Conservation (phyloP, 2,113 vertebrate species). For the Malurus melanocephalus region DNA sequence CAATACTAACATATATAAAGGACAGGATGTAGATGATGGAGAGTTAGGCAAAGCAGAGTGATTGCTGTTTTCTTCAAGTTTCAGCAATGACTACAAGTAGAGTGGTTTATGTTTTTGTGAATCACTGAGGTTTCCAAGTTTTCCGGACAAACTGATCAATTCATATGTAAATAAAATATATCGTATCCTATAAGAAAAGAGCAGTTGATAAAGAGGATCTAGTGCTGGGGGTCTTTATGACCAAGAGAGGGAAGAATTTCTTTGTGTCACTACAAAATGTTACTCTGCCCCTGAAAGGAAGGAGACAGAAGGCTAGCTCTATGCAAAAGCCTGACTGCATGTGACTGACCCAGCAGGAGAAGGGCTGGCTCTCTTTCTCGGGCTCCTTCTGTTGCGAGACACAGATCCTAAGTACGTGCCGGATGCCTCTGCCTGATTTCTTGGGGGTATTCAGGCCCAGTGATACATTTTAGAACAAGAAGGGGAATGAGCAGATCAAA, state of each 20-base stretch:
- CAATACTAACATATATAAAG: background rate
- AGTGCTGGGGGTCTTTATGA: constrained; percentile 62
- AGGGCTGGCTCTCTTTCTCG: constrained; percentile 53
- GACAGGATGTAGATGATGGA: background rate
- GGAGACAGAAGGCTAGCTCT: constrained; percentile 71
- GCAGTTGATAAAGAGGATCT: constrained; percentile 68
- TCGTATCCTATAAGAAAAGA: constrained; percentile 67
- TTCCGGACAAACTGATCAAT: constrained; percentile 33
- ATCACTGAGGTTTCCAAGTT: constrained; percentile 11
- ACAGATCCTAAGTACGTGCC: constrained; percentile 18
- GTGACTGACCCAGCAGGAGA: constrained; percentile 66
- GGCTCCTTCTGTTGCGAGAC: constrained; percentile 52
- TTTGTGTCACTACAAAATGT: constrained; percentile 74
- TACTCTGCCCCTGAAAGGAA: constrained; percentile 70
- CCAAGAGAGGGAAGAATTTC: constrained; percentile 68
- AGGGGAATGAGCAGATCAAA: constrained; percentile 4
- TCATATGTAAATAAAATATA: constrained; percentile 73
- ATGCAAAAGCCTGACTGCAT: constrained; percentile 64
- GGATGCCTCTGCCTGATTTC: constrained; percentile 10
- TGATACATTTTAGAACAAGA: constrained; percentile 35
- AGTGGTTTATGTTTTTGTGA: background rate
- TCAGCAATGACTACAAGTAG: background rate
- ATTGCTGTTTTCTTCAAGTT: constrained; percentile 30
- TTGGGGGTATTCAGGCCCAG: background rate
- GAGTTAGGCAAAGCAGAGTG: background rate